Conservation (phyloP, 1,140 invertebrate genomes). For the Leptinotarsa texana region DNA sequence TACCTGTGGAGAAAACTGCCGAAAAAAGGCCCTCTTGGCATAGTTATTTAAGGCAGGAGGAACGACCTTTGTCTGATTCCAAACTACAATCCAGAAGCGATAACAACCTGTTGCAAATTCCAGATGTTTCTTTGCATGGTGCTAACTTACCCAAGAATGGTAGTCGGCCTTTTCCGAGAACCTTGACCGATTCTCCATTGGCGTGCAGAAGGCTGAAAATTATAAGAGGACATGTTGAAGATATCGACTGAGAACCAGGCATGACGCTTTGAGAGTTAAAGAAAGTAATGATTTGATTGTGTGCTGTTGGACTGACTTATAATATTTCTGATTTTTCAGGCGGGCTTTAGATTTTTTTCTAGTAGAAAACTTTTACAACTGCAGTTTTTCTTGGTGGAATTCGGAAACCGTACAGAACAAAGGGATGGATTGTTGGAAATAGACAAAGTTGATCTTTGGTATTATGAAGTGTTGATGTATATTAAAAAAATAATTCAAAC, state of each 20-base stretch:
- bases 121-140: slow-evolving; percentile 10
- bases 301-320: background rate
- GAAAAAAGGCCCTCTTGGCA: slow-evolving; percentile 25
- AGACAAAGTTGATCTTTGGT: too few relatives aligned
- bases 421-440: too few relatives aligned
- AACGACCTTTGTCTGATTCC: slow-evolving; percentile 20
- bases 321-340: slow-evolving; percentile 7
- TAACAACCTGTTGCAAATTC: slow-evolving; percentile 30
- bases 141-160: slow-evolving; percentile 16
- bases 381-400: too few relatives aligned
- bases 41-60: slow-evolving; percentile 8
- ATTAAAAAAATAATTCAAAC: too few relatives aligned
- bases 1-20: slow-evolving; percentile 1
- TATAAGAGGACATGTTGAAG: slow-evolving; percentile 42
- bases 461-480: too few relatives aligned
- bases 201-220: slow-evolving; percentile 44
- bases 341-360: background rate
- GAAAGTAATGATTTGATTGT: slow-evolving; percentile 1
- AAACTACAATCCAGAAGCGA: slow-evolving; percentile 42
- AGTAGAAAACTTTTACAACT: background rate
- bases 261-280: slow-evolving; percentile 19
- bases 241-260: slow-evolving; percentile 36
- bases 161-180: slow-evolving; percentile 38
- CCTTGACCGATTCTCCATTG: slow-evolving; percentile 40
- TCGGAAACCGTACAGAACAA: too few relatives aligned